phyloP scores from a whole-genome alignment of 2,797 vertebrate species.

The Phylloscopus collybita region DNA sequence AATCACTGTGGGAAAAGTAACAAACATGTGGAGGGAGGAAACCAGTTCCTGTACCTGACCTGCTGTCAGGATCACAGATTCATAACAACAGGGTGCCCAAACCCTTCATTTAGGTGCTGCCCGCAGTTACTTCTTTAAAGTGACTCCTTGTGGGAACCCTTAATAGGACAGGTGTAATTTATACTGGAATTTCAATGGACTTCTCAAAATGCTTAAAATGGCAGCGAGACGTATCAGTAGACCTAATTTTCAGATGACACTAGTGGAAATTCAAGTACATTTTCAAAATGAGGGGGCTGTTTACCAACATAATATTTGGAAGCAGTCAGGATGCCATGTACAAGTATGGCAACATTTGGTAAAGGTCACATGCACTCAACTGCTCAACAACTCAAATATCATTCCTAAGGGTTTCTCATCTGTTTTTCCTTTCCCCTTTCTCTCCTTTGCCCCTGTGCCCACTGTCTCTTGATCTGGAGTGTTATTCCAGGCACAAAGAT shows the following conservation, averaged over 20 bases:
- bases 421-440: background rate
- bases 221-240: background rate
- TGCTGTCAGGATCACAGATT: background rate
- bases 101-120: background rate
- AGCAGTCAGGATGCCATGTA: background rate
- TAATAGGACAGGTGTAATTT: background rate
- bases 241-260: background rate
- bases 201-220: background rate
- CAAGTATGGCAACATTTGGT: background rate
- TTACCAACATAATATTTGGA: background rate
- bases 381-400: background rate
- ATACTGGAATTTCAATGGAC: background rate
- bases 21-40: background rate
- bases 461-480: fast-evolving
- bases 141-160: background rate
- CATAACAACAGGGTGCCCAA: background rate
- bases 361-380: background rate
- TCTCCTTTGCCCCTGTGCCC: background rate
- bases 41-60: background rate
- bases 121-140: background rate
- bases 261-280: background rate
- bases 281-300: background rate
- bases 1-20: background rate
- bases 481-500: background rate
- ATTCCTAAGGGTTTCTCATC: background rate